Evolutionary conservation across 2,797 vertebrate genomes (phyloP).

Genomic region (Sciaenops ocellatus): DNA sequence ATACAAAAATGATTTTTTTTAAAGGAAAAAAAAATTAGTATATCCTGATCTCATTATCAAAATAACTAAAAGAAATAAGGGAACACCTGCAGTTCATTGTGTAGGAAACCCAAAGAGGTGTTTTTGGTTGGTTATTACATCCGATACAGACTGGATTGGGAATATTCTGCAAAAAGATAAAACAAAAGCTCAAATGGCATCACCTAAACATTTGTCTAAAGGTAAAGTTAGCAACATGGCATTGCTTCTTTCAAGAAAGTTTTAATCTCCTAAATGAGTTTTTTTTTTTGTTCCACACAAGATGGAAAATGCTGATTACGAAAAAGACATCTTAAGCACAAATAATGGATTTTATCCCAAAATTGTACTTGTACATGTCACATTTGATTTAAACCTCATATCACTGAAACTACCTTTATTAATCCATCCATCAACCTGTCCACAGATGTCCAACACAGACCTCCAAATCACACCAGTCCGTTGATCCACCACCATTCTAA

Average conservation of each 20-base stretch:
- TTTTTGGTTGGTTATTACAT: conserved; percentile 25
- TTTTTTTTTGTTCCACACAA: conserved; percentile 1
- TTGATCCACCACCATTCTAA: conserved; percentile 58
- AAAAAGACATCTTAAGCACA: conserved; percentile 5
- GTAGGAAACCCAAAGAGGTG: conserved; percentile 8
- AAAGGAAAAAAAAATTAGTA: conserved; percentile 11
- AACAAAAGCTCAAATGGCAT: conserved; percentile 30
- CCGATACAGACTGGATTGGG: conserved; percentile 52
- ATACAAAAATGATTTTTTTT: conserved; percentile 38
- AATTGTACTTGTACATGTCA: conserved; percentile 10
- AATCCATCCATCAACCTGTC: conserved; percentile 24
- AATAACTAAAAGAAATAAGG: conserved; percentile 33
- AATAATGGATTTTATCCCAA: conserved; percentile 8
- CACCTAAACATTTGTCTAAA: conserved; percentile 25
- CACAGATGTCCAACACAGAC: neutral
- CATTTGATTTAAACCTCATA: conserved; percentile 25
- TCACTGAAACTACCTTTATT: conserved; percentile 38
- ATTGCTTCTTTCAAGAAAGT: neutral
- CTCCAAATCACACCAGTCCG: conserved; percentile 13
- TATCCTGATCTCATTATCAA: conserved; percentile 43
- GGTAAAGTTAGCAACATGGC: conserved; percentile 33
- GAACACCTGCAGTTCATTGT: conserved; percentile 45
- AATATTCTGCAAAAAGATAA: conserved; percentile 46
- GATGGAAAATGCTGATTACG: neutral
- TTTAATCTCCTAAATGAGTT: neutral